A percentile compares a stretch with the other conserved stretches of the same genome.
These are phyloP conservation scores for Cordilura impudica DNA, from an alignment of 2,888 invertebrate genomes.

Conservation along the genomic window DNA sequence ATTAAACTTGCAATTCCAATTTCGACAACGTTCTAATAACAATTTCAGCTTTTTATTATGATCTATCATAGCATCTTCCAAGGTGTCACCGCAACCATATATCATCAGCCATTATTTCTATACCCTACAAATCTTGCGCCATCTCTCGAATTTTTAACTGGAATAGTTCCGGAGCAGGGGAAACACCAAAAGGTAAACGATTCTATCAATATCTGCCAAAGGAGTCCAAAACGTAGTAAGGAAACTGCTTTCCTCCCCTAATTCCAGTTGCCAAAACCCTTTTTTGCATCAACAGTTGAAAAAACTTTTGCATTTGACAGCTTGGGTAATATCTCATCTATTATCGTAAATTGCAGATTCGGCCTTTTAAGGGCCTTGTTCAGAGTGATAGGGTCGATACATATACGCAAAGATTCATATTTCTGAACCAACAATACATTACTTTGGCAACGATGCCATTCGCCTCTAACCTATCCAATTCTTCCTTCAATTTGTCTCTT, in stretches of 20 bases:
- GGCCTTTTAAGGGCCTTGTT: neutral
- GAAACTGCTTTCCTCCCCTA: no score
- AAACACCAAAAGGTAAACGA: no score
- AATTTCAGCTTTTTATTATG: neutral
- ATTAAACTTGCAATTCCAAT: no score
- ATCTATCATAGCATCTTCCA: neutral
- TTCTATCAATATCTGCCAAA: no score
- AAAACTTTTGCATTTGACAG: neutral
- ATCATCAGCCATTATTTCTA: no score
- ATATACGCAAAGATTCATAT: no score
- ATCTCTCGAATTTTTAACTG: neutral
- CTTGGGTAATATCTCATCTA: neutral
- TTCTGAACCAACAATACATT: neutral
- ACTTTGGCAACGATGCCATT: neutral
- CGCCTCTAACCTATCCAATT: neutral
- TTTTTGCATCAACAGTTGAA: neutral
- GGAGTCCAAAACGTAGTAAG: no score
- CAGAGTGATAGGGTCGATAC: no score
- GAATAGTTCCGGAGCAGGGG: no score
- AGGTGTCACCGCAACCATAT: neutral
- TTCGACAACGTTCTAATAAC: neutral
- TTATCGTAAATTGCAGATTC: neutral
- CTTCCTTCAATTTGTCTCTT: neutral
- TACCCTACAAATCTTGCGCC: neutral
- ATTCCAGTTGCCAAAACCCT: no score